These are phyloP conservation scores for Leptosomus discolor DNA, from an alignment of 2,113 vertebrate species.

Conservation along the genomic window DNA sequence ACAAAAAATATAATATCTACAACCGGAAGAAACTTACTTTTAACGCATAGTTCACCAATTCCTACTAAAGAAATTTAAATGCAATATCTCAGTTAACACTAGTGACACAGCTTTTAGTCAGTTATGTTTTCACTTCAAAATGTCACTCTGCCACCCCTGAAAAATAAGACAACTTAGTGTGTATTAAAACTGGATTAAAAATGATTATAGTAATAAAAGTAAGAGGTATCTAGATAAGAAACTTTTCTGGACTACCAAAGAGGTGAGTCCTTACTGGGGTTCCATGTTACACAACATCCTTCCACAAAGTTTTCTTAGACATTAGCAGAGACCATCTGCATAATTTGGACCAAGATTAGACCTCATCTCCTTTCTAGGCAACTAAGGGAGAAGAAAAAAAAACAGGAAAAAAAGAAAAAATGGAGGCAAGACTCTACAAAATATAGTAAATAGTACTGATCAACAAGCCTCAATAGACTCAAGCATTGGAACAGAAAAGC, in stretches of 20 bases:
- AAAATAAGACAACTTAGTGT: background rate
- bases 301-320: background rate
- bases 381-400: fast-evolving
- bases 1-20: background rate
- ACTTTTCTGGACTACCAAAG: background rate
- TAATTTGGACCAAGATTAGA: background rate
- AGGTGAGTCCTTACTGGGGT: background rate
- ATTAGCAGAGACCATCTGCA: background rate
- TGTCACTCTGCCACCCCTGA: background rate
- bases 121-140: background rate
- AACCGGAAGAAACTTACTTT: background rate
- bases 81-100: background rate
- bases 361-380: background rate
- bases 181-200: background rate
- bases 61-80: background rate
- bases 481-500: background rate
- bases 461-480: background rate
- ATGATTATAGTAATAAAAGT: background rate
- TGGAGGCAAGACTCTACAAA: background rate
- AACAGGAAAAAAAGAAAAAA: fast-evolving
- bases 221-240: background rate
- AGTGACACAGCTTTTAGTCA: background rate
- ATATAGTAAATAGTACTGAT: background rate
- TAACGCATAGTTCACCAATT: background rate
- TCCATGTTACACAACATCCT: fast-evolving